Evolutionary conservation across 2,797 vertebrate genomes (phyloP).

Genomic region (Centropyge bicolor): DNA sequence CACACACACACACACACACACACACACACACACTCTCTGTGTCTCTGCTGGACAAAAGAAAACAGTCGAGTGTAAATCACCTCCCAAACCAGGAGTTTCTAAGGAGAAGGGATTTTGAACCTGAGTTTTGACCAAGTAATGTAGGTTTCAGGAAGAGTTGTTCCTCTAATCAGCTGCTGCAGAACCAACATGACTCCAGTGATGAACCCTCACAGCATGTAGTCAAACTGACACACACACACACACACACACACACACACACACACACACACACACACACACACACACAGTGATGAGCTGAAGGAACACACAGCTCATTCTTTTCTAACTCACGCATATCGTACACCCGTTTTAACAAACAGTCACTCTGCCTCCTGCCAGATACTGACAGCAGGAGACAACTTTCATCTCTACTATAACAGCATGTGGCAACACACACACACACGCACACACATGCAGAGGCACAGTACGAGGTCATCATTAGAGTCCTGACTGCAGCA

Average conservation of each 20-base stretch:
- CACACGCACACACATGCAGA: conserved; percentile 9
- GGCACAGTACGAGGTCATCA: background rate
- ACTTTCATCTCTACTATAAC: conserved; percentile 13
- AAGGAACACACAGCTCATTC: background rate
- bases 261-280: conserved; percentile 11
- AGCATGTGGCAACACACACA: no score
- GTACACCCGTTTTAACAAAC: conserved; percentile 1
- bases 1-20: background rate
- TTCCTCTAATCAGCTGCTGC: background rate
- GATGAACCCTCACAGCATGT: background rate
- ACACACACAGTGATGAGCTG: background rate
- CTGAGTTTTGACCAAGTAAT: background rate
- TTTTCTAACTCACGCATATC: background rate
- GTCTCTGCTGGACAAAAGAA: no score
- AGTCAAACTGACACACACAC: conserved; percentile 4
- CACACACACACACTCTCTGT: no score
- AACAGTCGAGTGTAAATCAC: background rate
- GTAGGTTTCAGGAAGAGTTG: background rate
- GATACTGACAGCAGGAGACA: conserved; percentile 12
- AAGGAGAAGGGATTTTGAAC: no score
- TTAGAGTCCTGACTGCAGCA: background rate
- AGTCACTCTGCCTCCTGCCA: conserved; percentile 13
- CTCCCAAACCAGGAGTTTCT: no score
- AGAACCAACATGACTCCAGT: background rate
- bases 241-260: conserved; percentile 10